Evolutionary conservation across 1,140 invertebrate genomes (phyloP).

Genomic region (Dolichoris vasculosae): DNA sequence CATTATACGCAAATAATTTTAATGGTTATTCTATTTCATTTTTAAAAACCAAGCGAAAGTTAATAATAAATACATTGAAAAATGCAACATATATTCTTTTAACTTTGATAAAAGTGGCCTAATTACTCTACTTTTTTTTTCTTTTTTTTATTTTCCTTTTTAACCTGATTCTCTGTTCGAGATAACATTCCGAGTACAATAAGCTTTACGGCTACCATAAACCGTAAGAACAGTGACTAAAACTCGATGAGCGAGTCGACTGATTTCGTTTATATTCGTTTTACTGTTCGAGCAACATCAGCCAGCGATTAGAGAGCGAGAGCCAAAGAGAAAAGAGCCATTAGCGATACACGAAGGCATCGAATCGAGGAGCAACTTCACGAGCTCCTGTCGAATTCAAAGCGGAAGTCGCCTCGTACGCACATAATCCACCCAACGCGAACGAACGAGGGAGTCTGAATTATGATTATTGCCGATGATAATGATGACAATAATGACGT

Average conservation of each 20-base stretch:
- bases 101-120: no score
- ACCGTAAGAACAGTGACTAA: neutral
- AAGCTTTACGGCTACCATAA: neutral
- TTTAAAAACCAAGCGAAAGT: no score
- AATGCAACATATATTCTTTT: no score
- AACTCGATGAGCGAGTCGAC: neutral
- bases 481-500: conserved; percentile 35
- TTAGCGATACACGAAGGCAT: neutral
- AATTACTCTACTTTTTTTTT: no score
- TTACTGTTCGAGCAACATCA: neutral
- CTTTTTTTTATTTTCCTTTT: no score
- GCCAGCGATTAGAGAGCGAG: neutral
- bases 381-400: neutral
- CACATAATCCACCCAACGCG: neutral
- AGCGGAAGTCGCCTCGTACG: conserved; percentile 20
- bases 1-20: neutral
- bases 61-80: no score
- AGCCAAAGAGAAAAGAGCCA: neutral
- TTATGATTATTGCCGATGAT: conserved; percentile 44
- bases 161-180: no score
- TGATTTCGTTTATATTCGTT: neutral
- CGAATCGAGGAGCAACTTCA: neutral
- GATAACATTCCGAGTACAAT: no score
- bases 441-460: conserved; percentile 10
- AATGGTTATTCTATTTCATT: no score